Percentiles rank a stretch among this genome's conserved stretches.
These are phyloP conservation scores for Cyanistes caeruleus DNA, from an alignment of 2,113 vertebrate genomes.

Conservation along the genomic window DNA sequence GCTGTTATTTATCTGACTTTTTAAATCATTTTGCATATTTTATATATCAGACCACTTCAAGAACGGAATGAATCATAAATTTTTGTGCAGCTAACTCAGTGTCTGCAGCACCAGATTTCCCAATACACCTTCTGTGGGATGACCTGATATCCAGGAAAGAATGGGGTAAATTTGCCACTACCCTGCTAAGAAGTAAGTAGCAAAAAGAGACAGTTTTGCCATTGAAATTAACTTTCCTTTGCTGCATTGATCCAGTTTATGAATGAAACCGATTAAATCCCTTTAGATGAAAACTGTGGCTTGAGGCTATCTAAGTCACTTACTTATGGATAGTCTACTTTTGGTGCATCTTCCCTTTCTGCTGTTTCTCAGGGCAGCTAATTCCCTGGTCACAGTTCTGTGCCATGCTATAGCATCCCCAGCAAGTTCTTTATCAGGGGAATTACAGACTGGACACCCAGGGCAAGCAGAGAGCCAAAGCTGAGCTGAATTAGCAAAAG, in stretches of 20 bases:
- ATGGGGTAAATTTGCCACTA: not conserved
- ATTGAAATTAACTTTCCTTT: not conserved
- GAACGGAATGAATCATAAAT: not conserved
- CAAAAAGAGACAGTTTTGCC: not conserved
- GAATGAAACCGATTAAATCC: not conserved
- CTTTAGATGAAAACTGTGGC: not conserved
- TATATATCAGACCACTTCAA: slow-evolving; percentile 21
- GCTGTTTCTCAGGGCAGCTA: not conserved
- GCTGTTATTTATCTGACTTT: slow-evolving; percentile 46
- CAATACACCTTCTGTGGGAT: not conserved
- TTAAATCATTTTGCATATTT: slow-evolving; percentile 48
- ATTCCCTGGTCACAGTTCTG: not conserved
- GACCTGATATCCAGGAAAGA: not conserved
- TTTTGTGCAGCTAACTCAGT: not conserved
- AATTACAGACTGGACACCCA: not conserved
- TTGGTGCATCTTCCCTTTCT: not conserved
- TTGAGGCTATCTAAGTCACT: not conserved
- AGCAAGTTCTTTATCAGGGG: not conserved
- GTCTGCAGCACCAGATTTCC: not conserved
- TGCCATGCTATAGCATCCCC: not conserved
- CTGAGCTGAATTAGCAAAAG: slow-evolving; percentile 13
- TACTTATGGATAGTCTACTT: not conserved
- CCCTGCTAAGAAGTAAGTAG: not conserved
- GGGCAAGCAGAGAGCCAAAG: not conserved
- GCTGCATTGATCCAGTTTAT: not conserved